Evolutionary conservation across 2,888 invertebrate genomes (phyloP), one percentile per base, ranked within the genome.

Genomic region (Abscondita cerata): DNA sequence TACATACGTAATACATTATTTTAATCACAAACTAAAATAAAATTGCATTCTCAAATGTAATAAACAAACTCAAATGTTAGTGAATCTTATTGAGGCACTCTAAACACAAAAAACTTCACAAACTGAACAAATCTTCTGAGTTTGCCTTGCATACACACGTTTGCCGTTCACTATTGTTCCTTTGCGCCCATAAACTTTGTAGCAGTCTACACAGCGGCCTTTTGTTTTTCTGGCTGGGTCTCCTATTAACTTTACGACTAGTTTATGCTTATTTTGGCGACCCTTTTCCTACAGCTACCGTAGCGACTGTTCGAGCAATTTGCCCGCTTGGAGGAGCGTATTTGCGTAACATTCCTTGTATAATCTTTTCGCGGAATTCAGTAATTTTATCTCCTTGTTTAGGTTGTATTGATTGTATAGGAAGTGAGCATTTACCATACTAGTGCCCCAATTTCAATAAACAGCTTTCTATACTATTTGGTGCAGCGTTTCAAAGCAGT

Each of bases 391-490:
- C 25, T 25, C 6, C 25, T 25, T 25, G 25, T 36, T 36, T 36
- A 2, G 11, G 36, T 12, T 36, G 11, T 36, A 36, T 2, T 36
- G 4, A 36, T 36, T 36, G 16, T 13, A 41, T 16, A 41, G 41
- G 15, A 41, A 41, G 41, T 41, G 41, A 1, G 15, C 6, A 9
- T 41, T 41, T 41, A 41, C 41, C 9, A 15, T 15, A 41, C 15
- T 41, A 15, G 59, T 53, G 20, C 59, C 47, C 25, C 52, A 18
- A 58, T 33, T 20, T 58, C 52, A 55, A 65, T 40, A 31, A 59
- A 59, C 16, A 63, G 31, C 52, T 65, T 63, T 12, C 52, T 48
- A 33, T 63, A 65, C 59, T 59, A 65, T 44, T 63, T 62, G 11
- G 52, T 47, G 16, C 38, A 59, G 59, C 51, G 19, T 51, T 62